Base-by-base conservation (phyloP, 2,888 invertebrate genomes). In the Xestia ashworthii region DNA sequence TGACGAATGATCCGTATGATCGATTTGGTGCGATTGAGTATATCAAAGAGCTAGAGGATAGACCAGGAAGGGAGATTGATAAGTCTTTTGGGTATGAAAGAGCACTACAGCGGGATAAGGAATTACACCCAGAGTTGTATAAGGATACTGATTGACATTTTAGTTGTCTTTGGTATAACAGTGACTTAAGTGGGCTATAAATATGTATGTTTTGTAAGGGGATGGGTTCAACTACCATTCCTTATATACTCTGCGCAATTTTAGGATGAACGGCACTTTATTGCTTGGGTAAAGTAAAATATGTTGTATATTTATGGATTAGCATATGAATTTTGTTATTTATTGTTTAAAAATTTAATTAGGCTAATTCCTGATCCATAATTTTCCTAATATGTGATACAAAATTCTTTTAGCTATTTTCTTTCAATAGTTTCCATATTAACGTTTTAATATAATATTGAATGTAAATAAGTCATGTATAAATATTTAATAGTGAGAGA, bases 41-140 rank as follows among this genome's bases (percentile, higher is more conserved):
- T 81, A 0, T 93, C 3, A 71, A 78, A 1, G 79, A 90, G 41
- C 73, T 84, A 6, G 88, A 91, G 0, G 74, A 80, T 5, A 79
- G 74, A 22, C 72, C 80, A 41, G 74, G 41, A 46, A 85, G 68
- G 2, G 91, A 92, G 0, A 25, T 91, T 0, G 95, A 96, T 65
- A 91, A 85, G 58, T 91, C 93, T 0, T 86, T 91, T 4, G 96
- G 96, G 0, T 96, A 96, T 83, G 91, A 95, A 82, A 92, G 88
- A 4, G 32, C 90, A 6, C 72, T 95, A 12, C 75, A 92, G 55
- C 92, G 86, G 58, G 82, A 93, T 62, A 93, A 44, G 68, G 93
- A 93, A 69, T 73, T 91, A n/a, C 85, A 94, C 64, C 96, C 96
- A 9, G 91, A 95, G 9, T 89, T 96, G 84, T 95, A 95, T 91